Evolutionary conservation across 1,140 invertebrate genomes (phyloP).

Genomic region (Agrilus planipennis): DNA sequence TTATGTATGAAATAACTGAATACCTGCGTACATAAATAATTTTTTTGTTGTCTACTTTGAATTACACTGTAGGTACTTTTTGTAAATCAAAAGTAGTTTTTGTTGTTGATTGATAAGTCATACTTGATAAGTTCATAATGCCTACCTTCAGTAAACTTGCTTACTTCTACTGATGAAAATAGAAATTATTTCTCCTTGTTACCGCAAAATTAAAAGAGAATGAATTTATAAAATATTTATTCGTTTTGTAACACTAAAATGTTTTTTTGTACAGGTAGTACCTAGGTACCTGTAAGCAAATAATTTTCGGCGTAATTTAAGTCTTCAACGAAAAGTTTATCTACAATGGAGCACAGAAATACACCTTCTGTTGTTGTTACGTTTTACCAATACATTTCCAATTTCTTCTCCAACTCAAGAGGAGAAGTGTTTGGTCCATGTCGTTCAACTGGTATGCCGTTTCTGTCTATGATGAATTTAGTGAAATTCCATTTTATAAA

Average conservation of each 20-base stretch:
- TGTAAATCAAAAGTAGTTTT: neutral
- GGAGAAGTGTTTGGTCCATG: slow-evolving; percentile 68
- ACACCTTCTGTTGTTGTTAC: too few species aligned
- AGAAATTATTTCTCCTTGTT: neutral
- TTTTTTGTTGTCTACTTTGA: too few species aligned
- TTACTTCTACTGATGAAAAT: neutral
- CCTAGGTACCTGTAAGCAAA: too few species aligned
- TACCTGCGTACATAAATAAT: too few species aligned
- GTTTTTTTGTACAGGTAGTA: neutral
- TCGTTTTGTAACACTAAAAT: neutral
- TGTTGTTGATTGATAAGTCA: neutral
- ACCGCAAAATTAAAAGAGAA: neutral
- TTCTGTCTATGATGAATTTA: slow-evolving; percentile 83
- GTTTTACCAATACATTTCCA: slow-evolving; percentile 56
- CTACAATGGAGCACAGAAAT: too few species aligned
- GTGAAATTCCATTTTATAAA: slow-evolving; percentile 96
- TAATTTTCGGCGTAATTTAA: too few species aligned
- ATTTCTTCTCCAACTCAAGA: slow-evolving; percentile 45
- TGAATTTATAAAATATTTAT: neutral
- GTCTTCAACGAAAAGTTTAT: too few species aligned
- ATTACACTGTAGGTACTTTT: too few species aligned
- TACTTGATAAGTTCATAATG: neutral
- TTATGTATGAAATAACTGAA: too few species aligned
- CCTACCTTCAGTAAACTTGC: neutral
- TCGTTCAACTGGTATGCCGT: slow-evolving; percentile 73